Evolutionary conservation across 2,797 vertebrate genomes (phyloP), one percentile per base, ranked within the genome.

Genomic region (Rhinogobio ventralis): DNA sequence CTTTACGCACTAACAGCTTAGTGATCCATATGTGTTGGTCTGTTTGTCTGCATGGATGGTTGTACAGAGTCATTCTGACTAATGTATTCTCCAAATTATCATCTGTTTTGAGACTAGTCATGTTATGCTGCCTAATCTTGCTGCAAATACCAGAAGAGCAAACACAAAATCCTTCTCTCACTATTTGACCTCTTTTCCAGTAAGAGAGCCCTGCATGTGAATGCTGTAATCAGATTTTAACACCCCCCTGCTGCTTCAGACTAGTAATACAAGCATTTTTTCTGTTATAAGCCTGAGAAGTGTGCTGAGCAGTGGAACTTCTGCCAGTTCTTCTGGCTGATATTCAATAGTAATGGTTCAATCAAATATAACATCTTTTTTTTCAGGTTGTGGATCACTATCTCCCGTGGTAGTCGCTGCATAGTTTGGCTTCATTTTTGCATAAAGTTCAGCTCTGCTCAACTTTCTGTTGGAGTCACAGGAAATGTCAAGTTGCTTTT

Each of bases 201-300:
- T 75, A 46, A 69, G 68, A 67, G 30, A 33, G 25, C 19, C 72
- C 57, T 77, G 76, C n/a, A 2, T 86, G n/a, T 36, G 28, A 81
- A 86, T 78, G 39, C 49, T 64, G 39, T 69, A 84, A 86, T 78
- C 73, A 49, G 60, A 84, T 85, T 42, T 11, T 53, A 80, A 81
- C 49, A 51, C 9, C 39, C 67, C 64, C 82, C 64, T 78, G 74
- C 64, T 69, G 74, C 66, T 60, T 46, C 66, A 69, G 51, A 78
- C 75, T 33, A 67, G 62, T 76, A 76, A 67, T 53, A 75, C 6
- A 11, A 68, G 33, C 23, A 19, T 30, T 68, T 76, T 17, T 20
- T 67, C 60, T 76, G 60, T 28, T 67, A 53, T 53, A 68, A 19
- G 11, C 39, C 11, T 49, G 53, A 23, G 53, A 30, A 62, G 57